Percentiles rank a stretch among this genome's conserved stretches.
phyloP scores from a whole-genome alignment of 2,113 vertebrate genomes.

The Neotoma lepida region DNA sequence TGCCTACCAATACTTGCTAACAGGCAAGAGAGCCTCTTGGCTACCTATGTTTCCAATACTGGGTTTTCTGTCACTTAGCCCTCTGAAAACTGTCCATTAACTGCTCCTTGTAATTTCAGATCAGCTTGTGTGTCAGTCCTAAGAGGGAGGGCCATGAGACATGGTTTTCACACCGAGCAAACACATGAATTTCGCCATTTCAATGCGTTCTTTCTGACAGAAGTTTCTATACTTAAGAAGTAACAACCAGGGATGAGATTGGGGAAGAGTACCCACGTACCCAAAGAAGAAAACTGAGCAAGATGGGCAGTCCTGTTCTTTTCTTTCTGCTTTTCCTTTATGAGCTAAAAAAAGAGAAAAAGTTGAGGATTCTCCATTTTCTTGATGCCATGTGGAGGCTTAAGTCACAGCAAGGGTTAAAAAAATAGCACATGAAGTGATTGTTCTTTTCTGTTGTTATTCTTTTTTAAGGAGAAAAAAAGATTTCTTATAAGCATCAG shows the following conservation, averaged over 20 bases:
- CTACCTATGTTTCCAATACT: slow-evolving; percentile 76
- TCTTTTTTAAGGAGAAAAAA: slow-evolving; percentile 42
- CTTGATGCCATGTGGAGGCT: not conserved
- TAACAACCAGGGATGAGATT: not conserved
- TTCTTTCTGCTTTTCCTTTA: not conserved
- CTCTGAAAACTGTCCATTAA: slow-evolving; percentile 37
- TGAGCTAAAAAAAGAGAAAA: not conserved
- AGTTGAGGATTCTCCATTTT: not conserved
- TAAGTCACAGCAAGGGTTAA: slow-evolving; percentile 32
- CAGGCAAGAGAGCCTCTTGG: slow-evolving; percentile 25
- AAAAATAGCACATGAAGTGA: slow-evolving; percentile 9
- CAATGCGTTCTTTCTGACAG: slow-evolving; percentile 12
- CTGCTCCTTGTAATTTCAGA: not conserved
- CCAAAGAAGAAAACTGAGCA: not conserved
- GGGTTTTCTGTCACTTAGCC: slow-evolving; percentile 72
- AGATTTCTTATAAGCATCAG: slow-evolving; percentile 37
- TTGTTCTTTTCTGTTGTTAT: slow-evolving; percentile 55
- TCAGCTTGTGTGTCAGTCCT: not conserved
- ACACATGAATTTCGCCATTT: not conserved
- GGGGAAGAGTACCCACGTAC: not conserved
- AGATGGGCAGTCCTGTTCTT: not conserved
- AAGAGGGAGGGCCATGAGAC: not conserved
- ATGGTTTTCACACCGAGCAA: not conserved
- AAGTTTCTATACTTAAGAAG: slow-evolving; percentile 54
- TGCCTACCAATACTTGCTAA: slow-evolving; percentile 65